These are phyloP conservation scores for Peromyscus eremicus DNA, from an alignment of 2,797 vertebrate species.

Conservation along the genomic window DNA sequence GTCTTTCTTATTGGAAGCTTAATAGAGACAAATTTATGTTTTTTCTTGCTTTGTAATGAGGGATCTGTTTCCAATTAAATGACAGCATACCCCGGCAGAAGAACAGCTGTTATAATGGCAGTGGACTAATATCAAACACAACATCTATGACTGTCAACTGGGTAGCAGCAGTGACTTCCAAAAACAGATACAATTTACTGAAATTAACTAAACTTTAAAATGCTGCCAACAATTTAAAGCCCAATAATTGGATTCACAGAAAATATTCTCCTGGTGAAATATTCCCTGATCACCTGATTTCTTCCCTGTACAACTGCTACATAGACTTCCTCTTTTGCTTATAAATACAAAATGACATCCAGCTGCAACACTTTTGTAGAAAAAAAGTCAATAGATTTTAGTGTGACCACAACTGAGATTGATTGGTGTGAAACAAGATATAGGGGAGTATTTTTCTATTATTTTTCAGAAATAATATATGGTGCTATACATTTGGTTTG, in stretches of 20 bases:
- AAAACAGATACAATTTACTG: slow-evolving; percentile 45
- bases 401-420: neutral
- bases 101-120: slow-evolving; percentile 56
- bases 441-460: neutral
- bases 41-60: slow-evolving; percentile 62
- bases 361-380: neutral
- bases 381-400: neutral
- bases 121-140: slow-evolving; percentile 61
- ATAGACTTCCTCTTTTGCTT: neutral
- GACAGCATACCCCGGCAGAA: slow-evolving; percentile 36
- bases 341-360: neutral
- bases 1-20: slow-evolving; percentile 44
- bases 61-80: slow-evolving; percentile 70
- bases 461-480: slow-evolving; percentile 37
- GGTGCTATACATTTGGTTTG: neutral
- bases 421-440: neutral
- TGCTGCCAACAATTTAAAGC: slow-evolving; percentile 15
- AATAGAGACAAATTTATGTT: slow-evolving; percentile 59
- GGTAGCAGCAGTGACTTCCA: slow-evolving; percentile 32
- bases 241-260: slow-evolving; percentile 40
- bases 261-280: neutral
- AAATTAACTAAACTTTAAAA: slow-evolving; percentile 65
- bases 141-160: slow-evolving; percentile 33
- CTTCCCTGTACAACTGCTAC: neutral
- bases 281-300: neutral